Percentiles rank a stretch among this genome's conserved stretches.
Evolutionary conservation across 2,888 invertebrate species (phyloP).

Genomic region (Proisotoma minuta): DNA sequence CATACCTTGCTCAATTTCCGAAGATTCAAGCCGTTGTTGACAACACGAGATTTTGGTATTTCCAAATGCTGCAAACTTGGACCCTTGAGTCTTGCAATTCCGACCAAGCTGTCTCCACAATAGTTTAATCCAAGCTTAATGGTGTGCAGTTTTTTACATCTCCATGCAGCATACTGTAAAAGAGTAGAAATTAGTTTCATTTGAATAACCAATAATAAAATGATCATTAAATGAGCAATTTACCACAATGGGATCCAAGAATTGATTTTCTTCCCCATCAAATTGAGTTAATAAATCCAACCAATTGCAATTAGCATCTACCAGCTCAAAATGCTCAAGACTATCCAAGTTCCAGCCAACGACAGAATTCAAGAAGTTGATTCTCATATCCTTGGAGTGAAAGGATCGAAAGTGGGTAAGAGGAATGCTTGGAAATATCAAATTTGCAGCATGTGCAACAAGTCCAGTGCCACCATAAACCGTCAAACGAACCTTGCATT

Average conservation of each 20-base stretch:
- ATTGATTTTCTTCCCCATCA: constrained; percentile 36
- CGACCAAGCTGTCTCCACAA: constrained; percentile 60
- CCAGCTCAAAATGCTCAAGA: constrained; percentile 43
- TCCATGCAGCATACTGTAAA: constrained; percentile 42
- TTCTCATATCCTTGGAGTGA: constrained; percentile 42
- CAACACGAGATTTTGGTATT: constrained; percentile 54
- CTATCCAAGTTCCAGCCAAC: constrained; percentile 42
- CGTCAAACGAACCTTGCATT: constrained; percentile 40
- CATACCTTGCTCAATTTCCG: constrained; percentile 37
- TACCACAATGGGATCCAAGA: constrained; percentile 42
- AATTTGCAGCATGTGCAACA: constrained; percentile 38
- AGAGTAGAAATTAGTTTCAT: background rate
- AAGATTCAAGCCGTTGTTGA: constrained; percentile 32
- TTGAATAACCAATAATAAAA: background rate
- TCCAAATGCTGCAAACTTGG: constrained; percentile 56
- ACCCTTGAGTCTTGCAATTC: constrained; percentile 61
- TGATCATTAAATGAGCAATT: background rate
- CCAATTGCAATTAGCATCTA: constrained; percentile 43
- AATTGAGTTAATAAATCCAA: constrained; percentile 42
- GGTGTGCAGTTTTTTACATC: constrained; percentile 37
- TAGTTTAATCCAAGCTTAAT: constrained; percentile 53
- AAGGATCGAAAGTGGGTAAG: constrained; percentile 44
- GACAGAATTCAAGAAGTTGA: constrained; percentile 42
- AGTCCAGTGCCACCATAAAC: constrained; percentile 35
- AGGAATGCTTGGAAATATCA: constrained; percentile 40